Conservation (phyloP, 2,113 vertebrate genomes). For the Calidris pygmaea region DNA sequence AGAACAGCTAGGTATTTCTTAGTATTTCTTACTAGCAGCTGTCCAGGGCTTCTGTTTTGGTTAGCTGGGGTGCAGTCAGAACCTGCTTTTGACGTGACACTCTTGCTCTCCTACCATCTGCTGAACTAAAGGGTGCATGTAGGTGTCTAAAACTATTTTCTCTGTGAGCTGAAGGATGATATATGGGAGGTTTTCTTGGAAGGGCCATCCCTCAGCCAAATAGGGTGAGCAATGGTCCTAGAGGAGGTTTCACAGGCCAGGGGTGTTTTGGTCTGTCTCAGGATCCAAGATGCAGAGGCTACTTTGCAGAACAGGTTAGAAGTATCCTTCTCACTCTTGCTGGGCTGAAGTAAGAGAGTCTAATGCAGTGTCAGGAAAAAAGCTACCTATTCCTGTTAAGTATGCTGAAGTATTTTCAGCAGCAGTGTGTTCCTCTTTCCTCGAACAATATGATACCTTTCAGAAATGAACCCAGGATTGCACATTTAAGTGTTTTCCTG, state of each 20-base stretch:
- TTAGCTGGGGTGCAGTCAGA: neutral
- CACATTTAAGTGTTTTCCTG: neutral
- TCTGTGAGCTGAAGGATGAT: neutral
- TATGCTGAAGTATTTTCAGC: neutral
- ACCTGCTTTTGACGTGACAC: too few species aligned
- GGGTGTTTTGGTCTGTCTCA: neutral
- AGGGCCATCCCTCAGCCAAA: neutral
- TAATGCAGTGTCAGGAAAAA: neutral
- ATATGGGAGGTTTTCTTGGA: neutral
- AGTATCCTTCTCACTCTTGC: neutral
- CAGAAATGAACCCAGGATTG: neutral
- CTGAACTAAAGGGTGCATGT: neutral
- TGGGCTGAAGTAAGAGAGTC: neutral
- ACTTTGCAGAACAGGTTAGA: neutral
- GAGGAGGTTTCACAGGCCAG: neutral
- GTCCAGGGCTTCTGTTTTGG: neutral
- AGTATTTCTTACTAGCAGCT: neutral
- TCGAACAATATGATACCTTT: rapidly evolving
- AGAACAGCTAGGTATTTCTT: neutral
- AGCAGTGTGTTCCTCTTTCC: neutral
- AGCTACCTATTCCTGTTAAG: neutral
- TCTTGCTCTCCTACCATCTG: neutral
- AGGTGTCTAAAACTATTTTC: neutral
- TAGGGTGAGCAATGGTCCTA: rapidly evolving
- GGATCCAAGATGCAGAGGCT: neutral